Evolutionary conservation across 2,888 invertebrate genomes (phyloP), one percentile per base, ranked within the genome.

Genomic region (Halocaridina rubra): DNA sequence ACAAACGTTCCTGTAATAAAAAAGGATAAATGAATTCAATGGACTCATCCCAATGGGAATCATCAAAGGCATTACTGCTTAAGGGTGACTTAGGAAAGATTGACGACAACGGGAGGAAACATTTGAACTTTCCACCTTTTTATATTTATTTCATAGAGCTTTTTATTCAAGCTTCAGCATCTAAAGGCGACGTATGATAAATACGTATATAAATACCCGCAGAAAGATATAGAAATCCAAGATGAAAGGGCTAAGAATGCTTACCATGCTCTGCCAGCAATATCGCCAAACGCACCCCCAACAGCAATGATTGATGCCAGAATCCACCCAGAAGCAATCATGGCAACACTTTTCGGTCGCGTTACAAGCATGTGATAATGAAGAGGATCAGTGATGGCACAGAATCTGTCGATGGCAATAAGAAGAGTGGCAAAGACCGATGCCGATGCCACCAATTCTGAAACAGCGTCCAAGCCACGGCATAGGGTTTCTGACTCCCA

Each of bases 391-490:
- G 94, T 93, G 10, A 94, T 94, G 0, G 94, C 94, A 88, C 93
- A 93, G 90, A 94, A 94, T 89, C 94, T 93, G 89, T 94, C 94
- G 80, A 94, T 90, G 16, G 93, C 93, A 88, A 94, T 94, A 53
- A 94, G 91, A 7, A 94, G 91, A 5, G 94, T 92, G 76, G 94
- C 93, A 81, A 94, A 91, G 67, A 94, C 93, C 74, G 93, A 93
- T 0, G 93, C 93, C 0, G 93, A 90, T 80, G 91, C 90, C 29
- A 91, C 89, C 1, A 90, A 92, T 76, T 93, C 93, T 53, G 94
- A 94, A 89, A 93, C 93, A 75, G 93, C 93, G 89, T 95, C 95
- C 33, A 93, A 93, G 39, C 93, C 89, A 53, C 91, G 90, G 90
- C 94, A 94, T 91, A 91, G 91, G 79, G 92, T 92, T 91, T 91